phyloP scores from a whole-genome alignment of 2,113 vertebrate species.

The Rhynchopsitta pachyrhyncha region DNA sequence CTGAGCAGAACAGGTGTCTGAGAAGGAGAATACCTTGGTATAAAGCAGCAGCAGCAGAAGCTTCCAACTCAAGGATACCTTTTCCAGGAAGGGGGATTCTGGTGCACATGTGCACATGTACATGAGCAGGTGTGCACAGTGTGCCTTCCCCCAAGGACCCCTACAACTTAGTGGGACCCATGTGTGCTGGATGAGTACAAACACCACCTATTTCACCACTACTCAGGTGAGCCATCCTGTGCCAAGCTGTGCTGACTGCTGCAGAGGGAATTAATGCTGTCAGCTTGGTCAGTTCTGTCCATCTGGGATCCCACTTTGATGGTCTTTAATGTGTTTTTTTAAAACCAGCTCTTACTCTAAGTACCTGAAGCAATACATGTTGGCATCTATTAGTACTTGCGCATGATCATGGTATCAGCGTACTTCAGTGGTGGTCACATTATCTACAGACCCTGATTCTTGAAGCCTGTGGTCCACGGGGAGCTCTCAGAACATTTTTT shows the following conservation, averaged over 20 bases:
- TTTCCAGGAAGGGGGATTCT: not conserved
- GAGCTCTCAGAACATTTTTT: not conserved
- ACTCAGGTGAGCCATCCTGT: not conserved
- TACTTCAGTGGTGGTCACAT: not conserved
- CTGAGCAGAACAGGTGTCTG: not conserved
- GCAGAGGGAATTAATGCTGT: not conserved
- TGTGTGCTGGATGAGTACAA: accelerated
- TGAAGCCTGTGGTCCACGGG: accelerated
- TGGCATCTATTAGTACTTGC: not conserved
- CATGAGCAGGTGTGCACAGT: accelerated
- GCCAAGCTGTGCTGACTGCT: not conserved
- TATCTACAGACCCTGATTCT: not conserved
- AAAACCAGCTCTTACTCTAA: not conserved
- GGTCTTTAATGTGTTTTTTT: not conserved
- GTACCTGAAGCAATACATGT: not conserved
- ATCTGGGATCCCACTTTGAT: not conserved
- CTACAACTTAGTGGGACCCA: accelerated
- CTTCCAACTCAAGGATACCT: not conserved
- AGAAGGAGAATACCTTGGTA: not conserved
- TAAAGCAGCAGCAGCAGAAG: not conserved
- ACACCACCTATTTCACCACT: not conserved
- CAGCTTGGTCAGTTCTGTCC: not conserved
- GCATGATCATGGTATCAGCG: not conserved
- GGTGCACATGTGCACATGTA: not conserved
- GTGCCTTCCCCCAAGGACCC: not conserved